Evolutionary conservation across 2,888 invertebrate genomes (phyloP), one percentile per base, ranked within the genome.

Genomic region (Machimus rusticus): DNA sequence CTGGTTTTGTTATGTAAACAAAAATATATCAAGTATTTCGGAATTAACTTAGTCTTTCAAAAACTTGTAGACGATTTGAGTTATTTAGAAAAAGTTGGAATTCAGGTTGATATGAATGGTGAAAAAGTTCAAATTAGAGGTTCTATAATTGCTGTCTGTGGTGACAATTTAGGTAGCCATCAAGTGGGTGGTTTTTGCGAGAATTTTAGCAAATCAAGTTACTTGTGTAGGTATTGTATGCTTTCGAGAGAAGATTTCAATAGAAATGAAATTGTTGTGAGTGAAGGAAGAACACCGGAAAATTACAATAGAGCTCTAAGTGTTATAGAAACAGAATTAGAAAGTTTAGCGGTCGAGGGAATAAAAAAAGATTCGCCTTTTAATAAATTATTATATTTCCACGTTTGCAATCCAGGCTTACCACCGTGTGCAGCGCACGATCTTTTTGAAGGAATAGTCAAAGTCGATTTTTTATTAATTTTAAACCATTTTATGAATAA

Each of bases 161-260:
- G 88, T 16, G 89, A 89, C 74, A 89, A 89, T 86, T 87, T 89
- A 77, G 89, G 89, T 5, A 89, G 88, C 37, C 89, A 89, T 66
- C 87, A 89, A 88, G 88, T 89, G 19, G 88, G 89, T 23, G 89
- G 89, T n/a, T 89, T 89, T 87, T 46, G 39, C 1, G 88, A 89
- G 87, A 89, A 89, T 46, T 89, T 89, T 74, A 88, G 87, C 79
- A 74, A 51, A 5, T 88, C 88, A 43, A 37, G 84, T 12, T 88
- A 88, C 82, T 87, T 89, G 37, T 88, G 88, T 31, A 86, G 88
- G 46, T 89, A 86, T 85, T 89, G 86, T 84, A 39, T 87, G 16
- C 55, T 74, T 86, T 43, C 76, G 9, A 84, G 51, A 76, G 57
- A 85, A 19, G 8, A 77, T 77, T 34, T 86, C 37, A 76, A 77